Evolutionary conservation across 2,888 invertebrate genomes (phyloP).

Genomic region (Chelonus formosanus): DNA sequence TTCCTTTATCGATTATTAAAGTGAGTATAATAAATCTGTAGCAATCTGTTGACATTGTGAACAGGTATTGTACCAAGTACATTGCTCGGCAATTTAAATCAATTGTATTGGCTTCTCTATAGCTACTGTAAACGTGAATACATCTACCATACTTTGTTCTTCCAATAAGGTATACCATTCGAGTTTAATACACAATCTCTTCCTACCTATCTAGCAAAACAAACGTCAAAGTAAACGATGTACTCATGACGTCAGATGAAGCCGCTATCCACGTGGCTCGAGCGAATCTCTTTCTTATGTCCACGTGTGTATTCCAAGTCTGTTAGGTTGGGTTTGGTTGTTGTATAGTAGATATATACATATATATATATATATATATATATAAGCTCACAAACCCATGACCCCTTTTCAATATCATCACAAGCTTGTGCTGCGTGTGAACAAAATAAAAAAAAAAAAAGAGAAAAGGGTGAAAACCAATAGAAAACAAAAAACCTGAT

Average conservation of each 20-base stretch:
- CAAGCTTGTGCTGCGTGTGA: no score
- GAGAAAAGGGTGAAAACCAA: background rate
- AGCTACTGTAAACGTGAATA: background rate
- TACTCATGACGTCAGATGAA: conserved; percentile 17
- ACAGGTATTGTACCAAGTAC: background rate
- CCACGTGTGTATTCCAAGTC: conserved; percentile 12
- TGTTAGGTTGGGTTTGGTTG: conserved; percentile 1
- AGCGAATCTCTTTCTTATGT: conserved; percentile 15
- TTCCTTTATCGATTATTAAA: no score
- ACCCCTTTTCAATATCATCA: no score
- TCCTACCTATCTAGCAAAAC: background rate
- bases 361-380: no score
- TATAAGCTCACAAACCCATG: no score
- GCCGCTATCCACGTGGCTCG: conserved; percentile 17
- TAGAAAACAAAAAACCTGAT: conserved; percentile 3
- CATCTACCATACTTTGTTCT: background rate
- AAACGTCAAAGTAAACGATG: background rate
- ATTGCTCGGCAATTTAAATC: conserved; percentile 21
- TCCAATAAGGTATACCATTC: background rate
- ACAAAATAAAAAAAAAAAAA: no score
- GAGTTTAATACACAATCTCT: background rate
- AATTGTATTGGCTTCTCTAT: conserved; percentile 10
- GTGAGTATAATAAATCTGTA: no score
- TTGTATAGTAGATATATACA: no score
- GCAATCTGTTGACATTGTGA: no score